These are phyloP conservation scores for Neodiprion pinetum DNA, from an alignment of 1,140 invertebrate species.

Conservation along the genomic window DNA sequence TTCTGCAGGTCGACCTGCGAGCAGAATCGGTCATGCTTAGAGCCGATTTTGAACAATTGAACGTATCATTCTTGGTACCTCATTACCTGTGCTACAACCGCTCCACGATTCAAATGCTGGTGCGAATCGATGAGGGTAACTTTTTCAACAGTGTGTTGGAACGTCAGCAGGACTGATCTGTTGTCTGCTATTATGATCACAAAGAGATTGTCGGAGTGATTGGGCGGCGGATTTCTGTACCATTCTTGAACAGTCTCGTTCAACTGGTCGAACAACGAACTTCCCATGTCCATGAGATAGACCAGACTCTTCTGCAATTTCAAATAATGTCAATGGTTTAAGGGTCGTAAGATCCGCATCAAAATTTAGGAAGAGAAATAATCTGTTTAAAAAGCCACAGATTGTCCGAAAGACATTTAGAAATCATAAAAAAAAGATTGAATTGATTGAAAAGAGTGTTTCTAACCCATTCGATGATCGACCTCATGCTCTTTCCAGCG, in stretches of 20 bases:
- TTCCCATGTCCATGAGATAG: constrained; percentile 18
- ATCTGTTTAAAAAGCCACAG: too few species aligned
- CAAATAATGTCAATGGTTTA: background rate
- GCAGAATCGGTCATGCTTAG: background rate
- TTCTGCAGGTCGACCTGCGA: constrained; percentile 4
- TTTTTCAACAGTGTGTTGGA: constrained; percentile 10
- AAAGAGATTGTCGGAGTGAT: constrained; percentile 13
- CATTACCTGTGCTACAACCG: constrained; percentile 16
- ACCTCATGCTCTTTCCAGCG: constrained; percentile 14
- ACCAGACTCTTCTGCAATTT: constrained; percentile 15
- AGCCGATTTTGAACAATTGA: too few species aligned
- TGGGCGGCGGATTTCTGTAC: constrained; percentile 16
- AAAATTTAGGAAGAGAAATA: too few species aligned
- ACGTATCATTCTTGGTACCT: background rate
- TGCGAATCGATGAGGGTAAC: constrained; percentile 21
- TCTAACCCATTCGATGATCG: constrained; percentile 20
- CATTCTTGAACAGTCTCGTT: constrained; percentile 14
- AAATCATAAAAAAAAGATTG: too few species aligned
- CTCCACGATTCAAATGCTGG: constrained; percentile 18
- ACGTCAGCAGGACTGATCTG: constrained; percentile 20
- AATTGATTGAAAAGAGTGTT: background rate
- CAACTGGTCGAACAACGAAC: constrained; percentile 20
- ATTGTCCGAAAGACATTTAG: too few species aligned
- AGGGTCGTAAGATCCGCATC: too few species aligned
- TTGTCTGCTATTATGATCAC: constrained; percentile 23